Evolutionary conservation across 2,113 vertebrate species (phyloP).

Genomic region (Nematolebias whitei): DNA sequence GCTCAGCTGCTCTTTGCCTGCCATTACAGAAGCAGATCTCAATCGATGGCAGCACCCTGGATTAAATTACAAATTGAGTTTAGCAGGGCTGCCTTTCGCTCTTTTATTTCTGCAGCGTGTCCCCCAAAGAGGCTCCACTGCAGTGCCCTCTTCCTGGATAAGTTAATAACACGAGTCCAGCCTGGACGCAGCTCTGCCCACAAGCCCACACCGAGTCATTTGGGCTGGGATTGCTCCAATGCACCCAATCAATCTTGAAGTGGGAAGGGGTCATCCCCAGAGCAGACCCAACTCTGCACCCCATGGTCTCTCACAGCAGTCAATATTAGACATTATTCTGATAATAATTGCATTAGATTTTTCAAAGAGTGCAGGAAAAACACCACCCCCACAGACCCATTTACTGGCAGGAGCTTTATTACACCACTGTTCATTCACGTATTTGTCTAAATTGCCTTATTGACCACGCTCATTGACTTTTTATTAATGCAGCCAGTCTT

Average conservation of each 20-base stretch:
- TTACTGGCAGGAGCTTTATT: constrained; percentile 61
- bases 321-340: constrained; percentile 71
- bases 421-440: constrained; percentile 58
- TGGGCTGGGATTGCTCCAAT: constrained; percentile 64
- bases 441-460: constrained; percentile 65
- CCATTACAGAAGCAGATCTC: constrained; percentile 55
- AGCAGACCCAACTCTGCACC: constrained; percentile 59
- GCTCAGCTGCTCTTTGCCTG: constrained; percentile 47
- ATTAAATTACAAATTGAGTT: constrained; percentile 80
- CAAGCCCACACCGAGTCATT: constrained; percentile 55
- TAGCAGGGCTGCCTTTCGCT: constrained; percentile 63
- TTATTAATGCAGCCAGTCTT: constrained; percentile 63
- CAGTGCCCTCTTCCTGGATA: constrained; percentile 71
- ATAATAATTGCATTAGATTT: constrained; percentile 71
- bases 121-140: constrained; percentile 68
- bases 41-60: constrained; percentile 68
- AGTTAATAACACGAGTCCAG: constrained; percentile 69
- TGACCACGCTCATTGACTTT: constrained; percentile 64
- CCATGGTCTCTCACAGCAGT: constrained; percentile 51
- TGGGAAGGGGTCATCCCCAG: constrained; percentile 68
- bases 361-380: constrained; percentile 51
- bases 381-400: constrained; percentile 37
- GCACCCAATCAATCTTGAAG: constrained; percentile 73
- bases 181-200: constrained; percentile 52
- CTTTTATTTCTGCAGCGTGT: constrained; percentile 62